Conservation (phyloP, 2,888 invertebrate genomes). For the Pristionchus fissidentatus region DNA sequence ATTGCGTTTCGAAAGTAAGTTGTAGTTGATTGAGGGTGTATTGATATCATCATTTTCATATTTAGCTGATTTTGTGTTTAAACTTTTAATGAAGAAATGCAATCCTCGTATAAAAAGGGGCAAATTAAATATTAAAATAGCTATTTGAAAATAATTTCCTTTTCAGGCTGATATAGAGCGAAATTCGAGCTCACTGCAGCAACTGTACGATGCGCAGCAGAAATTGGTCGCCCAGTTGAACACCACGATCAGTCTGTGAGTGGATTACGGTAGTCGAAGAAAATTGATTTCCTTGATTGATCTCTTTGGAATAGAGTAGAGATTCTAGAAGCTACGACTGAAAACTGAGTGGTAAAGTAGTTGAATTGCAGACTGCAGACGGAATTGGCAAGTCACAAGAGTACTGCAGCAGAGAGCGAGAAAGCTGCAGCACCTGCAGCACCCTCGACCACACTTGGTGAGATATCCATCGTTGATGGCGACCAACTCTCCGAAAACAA, state of each 20-base stretch:
- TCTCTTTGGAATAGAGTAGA: background rate
- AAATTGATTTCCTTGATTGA: no score
- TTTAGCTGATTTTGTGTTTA: no score
- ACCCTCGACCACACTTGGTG: background rate
- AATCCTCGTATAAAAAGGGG: no score
- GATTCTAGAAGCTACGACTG: background rate
- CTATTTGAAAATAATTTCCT: no score
- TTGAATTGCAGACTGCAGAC: constrained; percentile 25
- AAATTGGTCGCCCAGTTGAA: constrained; percentile 55
- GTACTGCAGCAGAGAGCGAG: background rate
- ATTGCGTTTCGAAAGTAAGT: no score
- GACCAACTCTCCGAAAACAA: no score
- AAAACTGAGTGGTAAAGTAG: background rate
- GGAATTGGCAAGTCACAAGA: constrained; percentile 31
- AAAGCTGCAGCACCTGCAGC: background rate
- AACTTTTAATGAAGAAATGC: no score
- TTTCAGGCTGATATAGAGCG: constrained; percentile 50
- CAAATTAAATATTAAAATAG: no score
- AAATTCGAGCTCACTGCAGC: constrained; percentile 52
- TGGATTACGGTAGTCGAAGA: background rate
- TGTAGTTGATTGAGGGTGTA: no score
- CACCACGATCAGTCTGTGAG: constrained; percentile 50
- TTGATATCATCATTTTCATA: no score
- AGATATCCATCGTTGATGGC: no score
- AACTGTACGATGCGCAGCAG: constrained; percentile 53